Conservation (phyloP, 2,888 invertebrate genomes). For the Papilio protenor region DNA sequence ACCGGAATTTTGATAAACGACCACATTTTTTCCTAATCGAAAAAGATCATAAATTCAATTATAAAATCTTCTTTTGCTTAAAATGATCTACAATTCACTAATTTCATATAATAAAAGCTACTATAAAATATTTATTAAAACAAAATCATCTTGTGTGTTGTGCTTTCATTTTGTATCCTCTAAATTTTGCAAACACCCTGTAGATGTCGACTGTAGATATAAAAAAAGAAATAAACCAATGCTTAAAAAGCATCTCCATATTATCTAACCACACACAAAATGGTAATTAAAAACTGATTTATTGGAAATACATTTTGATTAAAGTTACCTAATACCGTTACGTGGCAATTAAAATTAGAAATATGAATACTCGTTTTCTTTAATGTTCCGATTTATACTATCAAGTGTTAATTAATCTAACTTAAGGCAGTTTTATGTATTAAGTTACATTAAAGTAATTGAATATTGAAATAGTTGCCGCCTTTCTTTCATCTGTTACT, state of each 20-base stretch:
- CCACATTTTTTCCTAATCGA: slow-evolving; percentile 25
- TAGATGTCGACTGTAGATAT: too few species aligned
- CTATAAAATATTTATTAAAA: too few species aligned
- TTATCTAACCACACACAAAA: background rate
- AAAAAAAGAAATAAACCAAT: background rate
- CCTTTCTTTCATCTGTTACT: slow-evolving; percentile 7
- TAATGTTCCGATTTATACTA: slow-evolving; percentile 16
- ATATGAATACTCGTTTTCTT: slow-evolving; percentile 21
- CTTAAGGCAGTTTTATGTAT: slow-evolving; percentile 5
- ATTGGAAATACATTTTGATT: background rate
- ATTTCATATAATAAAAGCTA: too few species aligned
- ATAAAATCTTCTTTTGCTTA: background rate
- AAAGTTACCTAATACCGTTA: slow-evolving; percentile 15
- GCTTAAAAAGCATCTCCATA: background rate
- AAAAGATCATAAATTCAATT: background rate
- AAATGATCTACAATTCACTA: too few species aligned
- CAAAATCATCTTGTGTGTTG: too few species aligned
- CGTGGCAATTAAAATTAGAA: slow-evolving; percentile 1
- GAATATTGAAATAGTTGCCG: slow-evolving; percentile 10
- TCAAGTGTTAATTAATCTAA: slow-evolving; percentile 24
- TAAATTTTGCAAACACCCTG: too few species aligned
- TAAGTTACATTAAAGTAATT: slow-evolving; percentile 10
- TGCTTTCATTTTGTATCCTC: too few species aligned
- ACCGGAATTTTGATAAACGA: slow-evolving; percentile 35
- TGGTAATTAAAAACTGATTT: background rate